phyloP scores from a whole-genome alignment of 2,113 vertebrate genomes.

The Hemibagrus wyckioides region DNA sequence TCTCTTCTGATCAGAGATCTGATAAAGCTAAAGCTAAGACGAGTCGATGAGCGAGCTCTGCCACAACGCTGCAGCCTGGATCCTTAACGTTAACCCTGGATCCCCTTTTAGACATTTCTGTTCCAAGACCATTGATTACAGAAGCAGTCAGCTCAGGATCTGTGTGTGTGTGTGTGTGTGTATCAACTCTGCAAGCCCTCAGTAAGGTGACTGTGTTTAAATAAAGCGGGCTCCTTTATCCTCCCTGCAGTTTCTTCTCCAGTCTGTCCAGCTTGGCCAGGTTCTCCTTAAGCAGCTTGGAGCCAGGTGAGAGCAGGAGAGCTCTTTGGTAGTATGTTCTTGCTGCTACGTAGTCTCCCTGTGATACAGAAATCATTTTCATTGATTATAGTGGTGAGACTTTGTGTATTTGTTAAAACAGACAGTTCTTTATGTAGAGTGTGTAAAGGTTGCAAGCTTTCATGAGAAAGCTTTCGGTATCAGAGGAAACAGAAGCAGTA shows the following conservation, averaged over 20 bases:
- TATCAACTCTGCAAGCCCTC: not conserved
- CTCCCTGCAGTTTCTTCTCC: conserved; percentile 81
- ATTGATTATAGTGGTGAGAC: too few species aligned
- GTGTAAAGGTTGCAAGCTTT: not conserved
- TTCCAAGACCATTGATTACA: not conserved
- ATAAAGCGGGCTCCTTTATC: conserved; percentile 54
- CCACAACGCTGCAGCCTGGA: not conserved
- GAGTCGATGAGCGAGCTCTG: not conserved
- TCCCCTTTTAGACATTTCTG: not conserved
- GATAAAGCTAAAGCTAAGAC: conserved; percentile 13
- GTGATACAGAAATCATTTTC: too few species aligned
- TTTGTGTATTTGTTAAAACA: not conserved
- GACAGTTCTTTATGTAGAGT: not conserved
- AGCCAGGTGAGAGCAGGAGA: conserved; percentile 85
- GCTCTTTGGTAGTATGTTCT: conserved; percentile 89
- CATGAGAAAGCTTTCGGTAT: not conserved
- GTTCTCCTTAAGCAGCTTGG: conserved; percentile 92
- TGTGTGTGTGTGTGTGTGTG: not conserved
- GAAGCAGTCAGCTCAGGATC: not conserved
- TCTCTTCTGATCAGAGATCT: conserved; percentile 22
- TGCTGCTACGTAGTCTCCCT: conserved; percentile 91
- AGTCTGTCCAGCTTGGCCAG: conserved; percentile 92
- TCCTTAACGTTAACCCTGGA: not conserved
- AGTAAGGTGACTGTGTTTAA: not conserved
- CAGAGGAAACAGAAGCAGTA: not conserved